These are phyloP conservation scores for Bradypodion pumilum DNA, from an alignment of 2,797 vertebrate species.

Conservation along the genomic window DNA sequence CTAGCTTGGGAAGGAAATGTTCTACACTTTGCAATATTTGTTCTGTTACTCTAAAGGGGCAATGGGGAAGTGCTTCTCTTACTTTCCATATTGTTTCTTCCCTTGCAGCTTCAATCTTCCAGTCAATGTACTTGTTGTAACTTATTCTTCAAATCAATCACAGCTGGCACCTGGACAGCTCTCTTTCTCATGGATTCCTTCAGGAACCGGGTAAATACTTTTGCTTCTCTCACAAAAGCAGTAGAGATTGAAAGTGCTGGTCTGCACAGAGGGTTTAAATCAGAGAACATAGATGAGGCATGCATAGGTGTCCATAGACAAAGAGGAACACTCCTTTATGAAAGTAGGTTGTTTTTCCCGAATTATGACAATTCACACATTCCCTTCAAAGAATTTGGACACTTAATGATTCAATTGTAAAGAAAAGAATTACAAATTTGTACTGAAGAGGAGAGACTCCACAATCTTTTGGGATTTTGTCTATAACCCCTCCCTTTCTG, in stretches of 20 bases:
- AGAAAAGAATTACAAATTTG: neutral
- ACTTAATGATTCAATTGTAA: neutral
- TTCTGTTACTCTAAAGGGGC: conserved; percentile 36
- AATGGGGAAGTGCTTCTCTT: conserved; percentile 21
- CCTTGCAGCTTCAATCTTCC: conserved; percentile 22
- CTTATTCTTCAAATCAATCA: conserved; percentile 38
- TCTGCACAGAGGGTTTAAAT: conserved; percentile 26
- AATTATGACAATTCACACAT: no score
- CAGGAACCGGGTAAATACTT: conserved; percentile 38
- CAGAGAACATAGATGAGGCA: neutral
- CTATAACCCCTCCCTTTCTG: neutral
- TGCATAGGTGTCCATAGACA: neutral
- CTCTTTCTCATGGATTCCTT: conserved; percentile 29
- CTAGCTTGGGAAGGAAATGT: conserved; percentile 24
- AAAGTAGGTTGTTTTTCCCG: no score
- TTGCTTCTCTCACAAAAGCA: conserved; percentile 14
- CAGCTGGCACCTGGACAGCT: conserved; percentile 34
- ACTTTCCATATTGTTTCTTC: conserved; percentile 17
- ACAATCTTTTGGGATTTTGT: neutral
- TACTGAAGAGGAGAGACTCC: neutral
- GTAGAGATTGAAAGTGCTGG: conserved; percentile 31
- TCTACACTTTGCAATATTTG: conserved; percentile 18
- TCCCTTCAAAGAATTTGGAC: no score
- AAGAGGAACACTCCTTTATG: no score
- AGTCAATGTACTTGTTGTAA: conserved; percentile 26